These are phyloP conservation scores for Cephus pulcher DNA, from an alignment of 2,888 invertebrate genomes.

Conservation along the genomic window DNA sequence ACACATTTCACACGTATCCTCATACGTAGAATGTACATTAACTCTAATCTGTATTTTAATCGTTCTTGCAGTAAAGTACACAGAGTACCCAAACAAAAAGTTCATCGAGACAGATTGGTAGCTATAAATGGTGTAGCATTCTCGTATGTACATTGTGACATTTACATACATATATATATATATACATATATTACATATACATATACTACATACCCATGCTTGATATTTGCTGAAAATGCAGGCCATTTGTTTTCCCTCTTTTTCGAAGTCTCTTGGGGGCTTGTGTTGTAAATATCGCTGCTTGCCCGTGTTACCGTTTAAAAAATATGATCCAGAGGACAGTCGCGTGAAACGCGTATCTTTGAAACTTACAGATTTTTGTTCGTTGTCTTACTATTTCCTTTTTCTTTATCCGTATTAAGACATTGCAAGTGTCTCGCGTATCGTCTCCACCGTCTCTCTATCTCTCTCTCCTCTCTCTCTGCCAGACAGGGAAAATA, in stretches of 20 bases:
- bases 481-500: not conserved
- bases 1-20: constrained; percentile 60
- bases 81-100: constrained; percentile 32
- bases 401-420: not conserved
- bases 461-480: constrained; percentile 30
- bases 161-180: constrained; percentile 72
- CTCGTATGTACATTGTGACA: constrained; percentile 66
- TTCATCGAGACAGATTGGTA: constrained; percentile 74
- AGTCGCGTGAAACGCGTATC: constrained; percentile 29
- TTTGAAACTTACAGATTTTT: not conserved
- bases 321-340: not conserved
- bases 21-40: constrained; percentile 74
- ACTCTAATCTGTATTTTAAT: constrained; percentile 73
- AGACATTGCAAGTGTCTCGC: not conserved
- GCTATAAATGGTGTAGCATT: constrained; percentile 72
- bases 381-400: not conserved
- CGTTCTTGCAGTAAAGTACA: constrained; percentile 19
- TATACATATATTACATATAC: constrained; percentile 22
- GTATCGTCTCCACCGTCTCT: constrained; percentile 31
- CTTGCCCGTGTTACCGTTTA: constrained; percentile 58
- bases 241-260: constrained; percentile 52
- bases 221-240: constrained; percentile 59
- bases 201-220: constrained; percentile 48
- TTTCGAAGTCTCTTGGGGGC: constrained; percentile 66
- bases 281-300: constrained; percentile 73